Evolutionary conservation across 2,113 vertebrate genomes (phyloP).

Genomic region (Lepus timidus): DNA sequence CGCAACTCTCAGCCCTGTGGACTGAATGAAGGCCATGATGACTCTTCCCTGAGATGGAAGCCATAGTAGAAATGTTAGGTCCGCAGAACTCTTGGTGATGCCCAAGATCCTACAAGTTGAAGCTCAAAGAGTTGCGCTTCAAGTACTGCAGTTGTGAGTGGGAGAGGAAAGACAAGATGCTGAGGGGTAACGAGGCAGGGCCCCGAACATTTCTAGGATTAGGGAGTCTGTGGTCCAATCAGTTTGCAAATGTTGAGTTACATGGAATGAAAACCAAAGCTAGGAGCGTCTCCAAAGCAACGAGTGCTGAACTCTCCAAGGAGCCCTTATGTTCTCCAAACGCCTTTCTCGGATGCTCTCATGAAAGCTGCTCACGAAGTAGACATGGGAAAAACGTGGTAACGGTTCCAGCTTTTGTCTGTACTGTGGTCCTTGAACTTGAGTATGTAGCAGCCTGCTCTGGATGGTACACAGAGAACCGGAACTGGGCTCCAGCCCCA

Average conservation of each 20-base stretch:
- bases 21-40: not conserved
- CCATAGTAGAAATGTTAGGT: not conserved
- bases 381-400: not conserved
- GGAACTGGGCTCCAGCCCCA: accelerated
- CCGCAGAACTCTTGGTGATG: not conserved
- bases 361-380: not conserved
- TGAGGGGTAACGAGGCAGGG: not conserved
- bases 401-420: not conserved
- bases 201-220: not conserved
- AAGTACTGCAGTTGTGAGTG: not conserved
- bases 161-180: not conserved
- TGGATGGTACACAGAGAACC: not conserved
- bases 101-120: not conserved
- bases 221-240: not conserved
- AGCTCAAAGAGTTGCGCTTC: not conserved
- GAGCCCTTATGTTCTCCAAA: not conserved
- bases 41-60: not conserved
- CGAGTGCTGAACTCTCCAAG: not conserved
- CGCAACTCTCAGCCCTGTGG: accelerated
- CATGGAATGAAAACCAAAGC: not conserved
- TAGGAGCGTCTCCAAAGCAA: not conserved
- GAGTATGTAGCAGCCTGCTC: not conserved
- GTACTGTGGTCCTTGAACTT: not conserved
- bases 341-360: not conserved
- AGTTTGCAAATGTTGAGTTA: not conserved